A percentile compares a stretch with the other conserved stretches of the same genome.
Evolutionary conservation across 2,888 invertebrate genomes (phyloP).

Genomic region (Tiliacea citrago): DNA sequence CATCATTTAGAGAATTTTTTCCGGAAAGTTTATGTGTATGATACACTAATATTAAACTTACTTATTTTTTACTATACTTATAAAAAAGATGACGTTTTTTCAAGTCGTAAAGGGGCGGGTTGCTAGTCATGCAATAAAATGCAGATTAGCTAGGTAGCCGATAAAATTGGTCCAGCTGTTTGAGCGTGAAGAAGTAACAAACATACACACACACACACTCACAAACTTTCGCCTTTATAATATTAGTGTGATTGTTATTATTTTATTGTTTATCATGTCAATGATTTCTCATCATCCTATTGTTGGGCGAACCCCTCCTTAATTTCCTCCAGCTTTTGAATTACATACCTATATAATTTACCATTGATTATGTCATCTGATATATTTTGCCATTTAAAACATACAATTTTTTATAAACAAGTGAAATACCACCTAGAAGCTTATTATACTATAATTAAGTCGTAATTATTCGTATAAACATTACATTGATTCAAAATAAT

Average conservation of each 20-base stretch:
- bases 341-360: background rate
- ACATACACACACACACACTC: no score
- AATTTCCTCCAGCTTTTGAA: background rate
- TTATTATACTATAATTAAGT: conserved; percentile 6
- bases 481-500: conserved; percentile 23
- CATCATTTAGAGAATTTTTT: no score
- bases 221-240: no score
- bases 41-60: no score
- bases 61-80: no score
- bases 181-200: no score
- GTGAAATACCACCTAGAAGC: background rate
- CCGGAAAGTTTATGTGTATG: no score
- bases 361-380: background rate
- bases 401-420: conserved; percentile 2
- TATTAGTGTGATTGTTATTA: no score
- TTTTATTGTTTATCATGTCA: background rate
- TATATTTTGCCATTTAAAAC: background rate
- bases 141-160: no score
- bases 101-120: background rate
- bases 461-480: conserved; percentile 10
- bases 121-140: background rate
- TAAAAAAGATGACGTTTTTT: background rate
- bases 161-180: no score
- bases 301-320: no score
- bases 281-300: background rate